Percentiles rank a stretch among this genome's conserved stretches.
phyloP scores from a whole-genome alignment of 2,797 vertebrate species.

The Lacerta agilis region DNA sequence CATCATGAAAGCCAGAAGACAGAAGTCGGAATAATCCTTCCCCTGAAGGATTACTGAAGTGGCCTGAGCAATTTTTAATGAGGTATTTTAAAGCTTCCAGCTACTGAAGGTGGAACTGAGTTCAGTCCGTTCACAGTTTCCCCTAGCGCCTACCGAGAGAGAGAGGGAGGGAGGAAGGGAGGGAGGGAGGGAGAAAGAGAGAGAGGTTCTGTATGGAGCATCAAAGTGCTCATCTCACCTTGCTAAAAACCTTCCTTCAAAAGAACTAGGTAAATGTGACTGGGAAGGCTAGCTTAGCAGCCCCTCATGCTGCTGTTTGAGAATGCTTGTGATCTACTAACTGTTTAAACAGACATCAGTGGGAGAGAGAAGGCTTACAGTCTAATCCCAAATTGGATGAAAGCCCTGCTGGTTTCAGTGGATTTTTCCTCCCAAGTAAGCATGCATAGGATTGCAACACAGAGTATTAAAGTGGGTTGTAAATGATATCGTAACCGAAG shows the following conservation, averaged over 20 bases:
- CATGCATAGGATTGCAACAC: not conserved
- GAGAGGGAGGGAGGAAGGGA: not conserved
- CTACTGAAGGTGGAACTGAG: not conserved
- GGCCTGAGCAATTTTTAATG: not conserved
- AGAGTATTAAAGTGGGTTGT: not conserved
- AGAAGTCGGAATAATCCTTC: constrained; percentile 1
- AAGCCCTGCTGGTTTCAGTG: not conserved
- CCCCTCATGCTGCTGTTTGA: not conserved
- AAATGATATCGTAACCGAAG: not conserved
- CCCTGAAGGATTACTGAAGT: constrained; percentile 15
- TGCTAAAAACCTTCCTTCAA: constrained; percentile 1
- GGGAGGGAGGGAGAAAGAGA: not conserved
- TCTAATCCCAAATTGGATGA: not conserved
- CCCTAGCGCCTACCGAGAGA: not conserved
- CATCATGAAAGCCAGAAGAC: not conserved
- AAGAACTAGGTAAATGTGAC: not conserved
- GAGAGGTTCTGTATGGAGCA: not conserved
- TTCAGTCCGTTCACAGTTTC: constrained; percentile 9
- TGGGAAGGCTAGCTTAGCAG: not conserved
- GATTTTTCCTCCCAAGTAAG: not conserved
- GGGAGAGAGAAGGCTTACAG: not conserved
- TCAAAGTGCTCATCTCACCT: constrained; percentile 16
- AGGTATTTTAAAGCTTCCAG: constrained; percentile 11
- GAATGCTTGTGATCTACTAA: not conserved
- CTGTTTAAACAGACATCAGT: not conserved